A percentile compares a stretch with the other conserved stretches of the same genome.
phyloP scores from a whole-genome alignment of 2,113 vertebrate genomes.

The Sinocyclocheilus rhinocerous region DNA sequence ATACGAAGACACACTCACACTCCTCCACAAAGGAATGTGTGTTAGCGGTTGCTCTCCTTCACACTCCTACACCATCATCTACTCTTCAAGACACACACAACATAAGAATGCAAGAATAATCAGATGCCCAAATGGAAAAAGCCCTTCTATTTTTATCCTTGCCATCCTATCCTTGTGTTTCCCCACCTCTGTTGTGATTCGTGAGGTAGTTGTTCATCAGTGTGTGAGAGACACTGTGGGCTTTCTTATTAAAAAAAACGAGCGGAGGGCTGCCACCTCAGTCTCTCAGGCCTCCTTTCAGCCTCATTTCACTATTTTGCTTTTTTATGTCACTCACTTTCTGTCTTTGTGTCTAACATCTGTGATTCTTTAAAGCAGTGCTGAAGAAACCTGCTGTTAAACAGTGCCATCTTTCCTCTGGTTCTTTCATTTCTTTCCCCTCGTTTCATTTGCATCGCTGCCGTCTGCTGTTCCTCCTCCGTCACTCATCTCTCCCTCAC shows the following conservation, averaged over 20 bases:
- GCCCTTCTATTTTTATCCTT: neutral
- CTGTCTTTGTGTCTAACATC: conserved; percentile 23
- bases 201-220: conserved; percentile 4
- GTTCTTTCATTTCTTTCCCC: neutral
- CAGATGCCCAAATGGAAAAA: neutral
- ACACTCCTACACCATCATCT: conserved; percentile 18
- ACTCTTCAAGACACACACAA: neutral
- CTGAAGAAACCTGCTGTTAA: conserved; percentile 4
- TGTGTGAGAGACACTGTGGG: conserved; percentile 17
- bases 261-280: neutral
- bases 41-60: conserved; percentile 3
- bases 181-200: neutral
- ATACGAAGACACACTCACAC: conserved; percentile 35
- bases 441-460: conserved; percentile 17
- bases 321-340: neutral
- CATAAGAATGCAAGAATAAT: conserved; percentile 1
- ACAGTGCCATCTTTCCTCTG: neutral
- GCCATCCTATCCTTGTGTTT: neutral
- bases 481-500: conserved; percentile 5
- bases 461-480: neutral
- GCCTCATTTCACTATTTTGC: neutral
- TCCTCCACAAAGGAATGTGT: conserved; percentile 36
- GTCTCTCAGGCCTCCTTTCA: conserved; percentile 1
- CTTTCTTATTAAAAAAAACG: conserved; percentile 45
- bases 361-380: conserved; percentile 20